These are phyloP conservation scores for Lepidocolaptes lacrymiger DNA, from an alignment of 2,797 vertebrate species.

Conservation along the genomic window DNA sequence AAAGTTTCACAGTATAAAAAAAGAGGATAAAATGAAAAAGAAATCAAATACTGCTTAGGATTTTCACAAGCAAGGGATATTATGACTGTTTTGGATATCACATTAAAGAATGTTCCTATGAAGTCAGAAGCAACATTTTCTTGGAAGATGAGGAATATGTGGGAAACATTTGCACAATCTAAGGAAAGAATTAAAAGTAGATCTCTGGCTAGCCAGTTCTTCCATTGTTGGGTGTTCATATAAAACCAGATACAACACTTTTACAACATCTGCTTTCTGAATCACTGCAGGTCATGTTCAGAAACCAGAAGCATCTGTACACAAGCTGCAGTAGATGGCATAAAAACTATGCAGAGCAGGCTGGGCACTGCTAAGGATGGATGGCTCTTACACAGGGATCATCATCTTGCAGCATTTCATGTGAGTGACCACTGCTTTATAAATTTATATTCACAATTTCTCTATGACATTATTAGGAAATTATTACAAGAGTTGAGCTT, in stretches of 20 bases:
- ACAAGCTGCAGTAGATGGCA: background rate
- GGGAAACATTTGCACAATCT: background rate
- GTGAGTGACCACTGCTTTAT: background rate
- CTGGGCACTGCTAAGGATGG: rapidly evolving
- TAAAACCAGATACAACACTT: background rate
- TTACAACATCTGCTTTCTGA: background rate
- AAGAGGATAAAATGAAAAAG: background rate
- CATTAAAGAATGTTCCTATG: background rate
- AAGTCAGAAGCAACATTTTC: background rate
- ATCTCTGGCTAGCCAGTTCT: background rate
- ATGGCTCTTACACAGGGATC: background rate
- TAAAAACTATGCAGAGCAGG: background rate
- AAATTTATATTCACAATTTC: background rate
- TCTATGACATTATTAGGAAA: background rate
- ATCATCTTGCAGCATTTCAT: background rate
- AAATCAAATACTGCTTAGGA: background rate
- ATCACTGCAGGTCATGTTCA: background rate
- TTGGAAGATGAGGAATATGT: background rate
- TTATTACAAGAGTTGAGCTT: background rate
- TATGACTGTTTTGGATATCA: background rate
- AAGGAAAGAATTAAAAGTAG: background rate
- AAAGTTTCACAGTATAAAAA: background rate
- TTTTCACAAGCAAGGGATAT: background rate
- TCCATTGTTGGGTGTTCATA: background rate
- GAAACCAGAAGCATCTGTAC: background rate